phyloP scores from a whole-genome alignment of 2,113 vertebrate species.

The Gallinago media region DNA sequence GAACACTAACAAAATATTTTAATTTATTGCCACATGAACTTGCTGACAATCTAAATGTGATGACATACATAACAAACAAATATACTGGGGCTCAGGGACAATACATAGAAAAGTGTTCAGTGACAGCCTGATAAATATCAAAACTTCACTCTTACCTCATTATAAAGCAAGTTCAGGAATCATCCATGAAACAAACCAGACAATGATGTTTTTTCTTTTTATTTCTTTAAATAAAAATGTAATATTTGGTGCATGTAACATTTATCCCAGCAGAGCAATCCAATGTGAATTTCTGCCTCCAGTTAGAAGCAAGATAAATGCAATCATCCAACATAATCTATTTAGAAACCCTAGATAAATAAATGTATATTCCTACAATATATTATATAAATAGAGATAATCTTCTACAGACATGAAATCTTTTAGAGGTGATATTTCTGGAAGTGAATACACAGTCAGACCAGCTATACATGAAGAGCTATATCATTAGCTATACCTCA shows the following conservation, averaged over 20 bases:
- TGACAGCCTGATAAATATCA: background rate
- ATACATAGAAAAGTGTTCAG: background rate
- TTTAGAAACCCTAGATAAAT: background rate
- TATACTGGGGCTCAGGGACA: background rate
- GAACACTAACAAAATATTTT: background rate
- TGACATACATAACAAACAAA: background rate
- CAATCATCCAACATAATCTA: background rate
- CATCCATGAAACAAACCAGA: background rate
- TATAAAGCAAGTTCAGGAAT: background rate
- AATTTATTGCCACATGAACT: constrained; percentile 6
- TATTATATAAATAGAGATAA: background rate
- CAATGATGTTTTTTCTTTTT: accelerated
- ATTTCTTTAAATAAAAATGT: background rate
- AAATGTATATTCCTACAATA: background rate
- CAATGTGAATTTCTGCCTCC: background rate
- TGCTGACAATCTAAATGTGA: background rate
- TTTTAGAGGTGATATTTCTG: background rate
- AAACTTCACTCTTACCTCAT: background rate
- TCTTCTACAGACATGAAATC: background rate
- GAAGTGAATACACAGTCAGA: background rate
- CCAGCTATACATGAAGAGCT: background rate
- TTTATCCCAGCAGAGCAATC: background rate
- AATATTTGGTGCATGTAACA: background rate
- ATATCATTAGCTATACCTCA: background rate
- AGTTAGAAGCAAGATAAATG: background rate